Base-by-base conservation (phyloP, 2,888 invertebrate species). In the Gymnoscelis rufifasciata region DNA sequence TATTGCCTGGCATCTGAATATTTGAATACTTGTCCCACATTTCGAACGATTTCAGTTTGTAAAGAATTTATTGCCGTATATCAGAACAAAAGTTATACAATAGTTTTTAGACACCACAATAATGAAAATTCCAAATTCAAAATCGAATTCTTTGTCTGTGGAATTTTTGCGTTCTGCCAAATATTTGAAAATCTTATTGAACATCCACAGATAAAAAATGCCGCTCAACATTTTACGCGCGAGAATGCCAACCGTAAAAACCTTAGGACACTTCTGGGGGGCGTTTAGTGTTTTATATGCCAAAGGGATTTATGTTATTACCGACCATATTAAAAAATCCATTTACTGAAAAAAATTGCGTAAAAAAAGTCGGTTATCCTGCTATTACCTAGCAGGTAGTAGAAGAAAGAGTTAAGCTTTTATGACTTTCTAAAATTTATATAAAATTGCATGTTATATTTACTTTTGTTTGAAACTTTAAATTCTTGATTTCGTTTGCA, bases 271-370 rank as follows among this genome's bases (percentile, higher is more conserved):
- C 78, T 79, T 78, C 72, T n/a, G 68, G 69, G 47, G 79, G 81
- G 76, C 87, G 86, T 88, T 88, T 88, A 88, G 88, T 88, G 88
- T 88, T 89, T 88, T 88, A 88, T 88, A 88, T 86, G 84, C 87
- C 82, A 75, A 80, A 83, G 78, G 87, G 88, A 88, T 89, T 88
- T 88, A 88, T 87, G 84, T 88, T 88, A 88, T 88, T 88, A 83
- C 88, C 80, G 75, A 78, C 84, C 88, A 88, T 89, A 88, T 88
- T 88, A n/a, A n/a, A n/a, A n/a, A n/a, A n/a, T n/a, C n/a, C n/a
- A n/a, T n/a, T n/a, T n/a, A n/a, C n/a, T n/a, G n/a, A n/a, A n/a
- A n/a, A n/a, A n/a, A n/a, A n/a, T n/a, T n/a, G n/a, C n/a, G n/a
- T n/a, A n/a, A n/a, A n/a, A n/a, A n/a, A n/a, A n/a, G n/a, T n/a